These are phyloP conservation scores for Dasyprocta punctata DNA, from an alignment of 2,113 vertebrate genomes.

Conservation along the genomic window DNA sequence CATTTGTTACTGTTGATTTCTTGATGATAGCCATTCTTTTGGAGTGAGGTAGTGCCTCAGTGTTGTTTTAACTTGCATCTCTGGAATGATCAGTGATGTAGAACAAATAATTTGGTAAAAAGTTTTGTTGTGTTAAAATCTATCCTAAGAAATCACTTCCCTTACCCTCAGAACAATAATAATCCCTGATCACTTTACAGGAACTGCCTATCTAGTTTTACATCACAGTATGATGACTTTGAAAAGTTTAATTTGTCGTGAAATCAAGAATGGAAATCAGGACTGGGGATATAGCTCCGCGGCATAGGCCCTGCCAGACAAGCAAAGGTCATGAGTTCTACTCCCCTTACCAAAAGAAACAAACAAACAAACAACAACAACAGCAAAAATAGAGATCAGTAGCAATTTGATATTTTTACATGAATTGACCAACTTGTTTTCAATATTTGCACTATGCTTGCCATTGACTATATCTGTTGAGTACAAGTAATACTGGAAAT, in stretches of 20 bases:
- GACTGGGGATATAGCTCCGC: no score
- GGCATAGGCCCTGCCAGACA: no score
- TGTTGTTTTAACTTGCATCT: background rate
- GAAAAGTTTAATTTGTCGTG: background rate
- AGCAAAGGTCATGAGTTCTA: no score
- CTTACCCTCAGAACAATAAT: background rate
- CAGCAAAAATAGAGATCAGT: slow-evolving; percentile 12
- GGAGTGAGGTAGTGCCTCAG: background rate
- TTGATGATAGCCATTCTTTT: background rate
- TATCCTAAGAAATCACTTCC: background rate
- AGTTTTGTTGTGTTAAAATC: background rate
- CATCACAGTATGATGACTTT: background rate
- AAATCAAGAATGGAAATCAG: slow-evolving; percentile 41
- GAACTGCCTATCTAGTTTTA: background rate
- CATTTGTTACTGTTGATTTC: background rate
- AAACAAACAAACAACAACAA: no score
- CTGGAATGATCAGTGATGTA: background rate
- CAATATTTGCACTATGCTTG: background rate
- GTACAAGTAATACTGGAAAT: slow-evolving; percentile 59
- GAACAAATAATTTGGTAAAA: background rate
- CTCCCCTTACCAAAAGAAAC: no score
- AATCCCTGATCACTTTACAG: background rate
- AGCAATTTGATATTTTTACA: background rate
- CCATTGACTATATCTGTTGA: background rate
- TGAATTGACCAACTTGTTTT: slow-evolving; percentile 15